Base-by-base conservation (phyloP, 1,140 invertebrate genomes). In the Zeugodacus cucurbitae region DNA sequence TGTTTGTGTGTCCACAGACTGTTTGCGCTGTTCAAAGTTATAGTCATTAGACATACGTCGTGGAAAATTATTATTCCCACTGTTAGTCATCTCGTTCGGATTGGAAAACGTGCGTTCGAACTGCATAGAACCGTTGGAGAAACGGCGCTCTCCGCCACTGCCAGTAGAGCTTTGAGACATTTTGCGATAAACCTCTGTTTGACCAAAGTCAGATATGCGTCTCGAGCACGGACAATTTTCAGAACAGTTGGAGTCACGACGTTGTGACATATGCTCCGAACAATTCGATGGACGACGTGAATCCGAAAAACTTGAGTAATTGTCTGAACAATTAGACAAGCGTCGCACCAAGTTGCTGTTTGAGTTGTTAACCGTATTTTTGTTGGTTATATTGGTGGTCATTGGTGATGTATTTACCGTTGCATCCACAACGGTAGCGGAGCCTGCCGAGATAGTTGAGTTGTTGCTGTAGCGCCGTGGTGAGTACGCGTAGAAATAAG, bases 51-150 rank as follows among this genome's bases (percentile, higher is more conserved):
- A 93, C 20, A 91, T 89, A 54, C 93, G 92, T 29, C 93, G 92
- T 29, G 59, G 58, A 37, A 64, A 64, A 34, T 58, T 87, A 26
- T 78, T 88, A 26, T 89, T 89, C 86, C 74, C 89, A 26, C 37
- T 59, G 59, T 58, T 87, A 29, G 22, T 85, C 4, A 82, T 26
- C 59, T 93, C 92, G 86, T 91, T 93, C 89, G 91, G 90, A 90
- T 93, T 93, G 37, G 91, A 92, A 64, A 92, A 92, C 32, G 89
- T 91, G 7, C 92, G 86, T 86, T 93, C 93, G 86, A 91, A 93
- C 87, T 93, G 93, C 87, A 93, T 90, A 11, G 93, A 92, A 14
- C 93, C 92, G 67, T 93, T 93, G 26, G 93, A 93, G 89, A 90
- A 91, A 37, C 93, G 90, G 8, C 93, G 89, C 41, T 93, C 92